Conservation (phyloP, 2,797 vertebrate species). For the Enteromius trimaculatus region DNA sequence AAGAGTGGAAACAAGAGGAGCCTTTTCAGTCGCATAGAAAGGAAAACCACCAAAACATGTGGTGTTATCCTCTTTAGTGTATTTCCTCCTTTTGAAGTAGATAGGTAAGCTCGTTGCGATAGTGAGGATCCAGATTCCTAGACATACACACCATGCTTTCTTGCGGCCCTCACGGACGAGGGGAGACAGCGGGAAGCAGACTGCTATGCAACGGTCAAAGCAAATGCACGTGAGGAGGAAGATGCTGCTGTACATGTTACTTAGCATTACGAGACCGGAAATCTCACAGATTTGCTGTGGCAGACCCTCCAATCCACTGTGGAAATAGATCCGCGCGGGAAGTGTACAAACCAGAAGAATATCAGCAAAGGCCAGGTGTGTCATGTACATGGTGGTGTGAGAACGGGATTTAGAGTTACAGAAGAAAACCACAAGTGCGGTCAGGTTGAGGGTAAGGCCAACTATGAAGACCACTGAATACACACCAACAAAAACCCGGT, state of each 20-base stretch:
- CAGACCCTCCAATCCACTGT: not conserved
- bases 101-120: conserved; percentile 65
- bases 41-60: conserved; percentile 69
- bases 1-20: conserved; percentile 61
- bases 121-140: conserved; percentile 75
- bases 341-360: conserved; percentile 72
- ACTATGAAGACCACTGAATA: conserved; percentile 67
- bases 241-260: conserved; percentile 83
- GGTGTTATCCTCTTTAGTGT: fast-evolving
- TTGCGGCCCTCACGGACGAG: conserved; percentile 64
- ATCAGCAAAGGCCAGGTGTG: conserved; percentile 75
- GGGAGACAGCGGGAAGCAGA: conserved; percentile 72
- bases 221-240: conserved; percentile 76
- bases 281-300: conserved; percentile 56
- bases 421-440: conserved; percentile 72
- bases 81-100: conserved; percentile 49
- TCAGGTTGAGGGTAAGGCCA: conserved; percentile 70
- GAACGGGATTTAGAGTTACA: conserved; percentile 63
- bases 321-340: conserved; percentile 72
- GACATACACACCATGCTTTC: conserved; percentile 69
- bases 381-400: conserved; percentile 78
- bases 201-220: conserved; percentile 76
- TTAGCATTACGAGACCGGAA: conserved; percentile 69
- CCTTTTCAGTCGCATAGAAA: conserved; percentile 30
- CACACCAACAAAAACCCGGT: conserved; percentile 38